A percentile compares a stretch with the other conserved stretches of the same genome.
Evolutionary conservation across 2,888 invertebrate genomes (phyloP).

Genomic region (Linnaemya vulpina): DNA sequence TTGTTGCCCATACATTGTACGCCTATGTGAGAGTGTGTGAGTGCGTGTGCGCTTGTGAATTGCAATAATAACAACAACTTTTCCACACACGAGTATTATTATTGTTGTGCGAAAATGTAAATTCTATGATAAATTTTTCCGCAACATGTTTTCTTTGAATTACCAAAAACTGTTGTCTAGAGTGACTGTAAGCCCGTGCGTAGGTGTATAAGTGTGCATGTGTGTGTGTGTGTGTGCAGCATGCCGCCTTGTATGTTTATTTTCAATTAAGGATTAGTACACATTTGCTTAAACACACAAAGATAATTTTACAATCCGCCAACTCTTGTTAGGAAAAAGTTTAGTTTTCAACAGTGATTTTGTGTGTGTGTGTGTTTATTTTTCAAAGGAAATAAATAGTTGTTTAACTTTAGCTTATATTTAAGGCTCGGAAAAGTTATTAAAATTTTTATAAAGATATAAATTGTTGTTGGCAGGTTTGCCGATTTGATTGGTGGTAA

Average conservation of each 20-base stretch:
- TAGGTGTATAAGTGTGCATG: not conserved
- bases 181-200: not conserved
- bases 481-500: not conserved
- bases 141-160: slow-evolving; percentile 72
- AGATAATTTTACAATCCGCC: slow-evolving; percentile 55
- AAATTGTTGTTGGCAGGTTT: not conserved
- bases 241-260: slow-evolving; percentile 74
- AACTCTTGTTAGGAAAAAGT: slow-evolving; percentile 18
- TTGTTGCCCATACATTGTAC: slow-evolving; percentile 19
- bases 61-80: slow-evolving; percentile 28
- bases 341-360: slow-evolving; percentile 4
- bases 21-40: too few species aligned
- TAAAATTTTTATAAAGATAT: not conserved
- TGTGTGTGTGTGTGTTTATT: not conserved
- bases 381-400: too few species aligned
- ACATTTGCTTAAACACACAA: slow-evolving; percentile 57
- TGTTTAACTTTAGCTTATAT: not conserved
- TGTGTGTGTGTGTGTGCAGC: slow-evolving; percentile 23
- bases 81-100: slow-evolving; percentile 51
- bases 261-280: slow-evolving; percentile 77
- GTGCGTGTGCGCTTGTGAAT: slow-evolving; percentile 8
- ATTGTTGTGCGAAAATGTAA: slow-evolving; percentile 63
- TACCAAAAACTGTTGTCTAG: slow-evolving; percentile 53
- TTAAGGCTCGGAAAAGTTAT: not conserved
- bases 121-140: slow-evolving; percentile 68